Base-by-base conservation (phyloP, 2,888 invertebrate species). In the Amphimallon solstitiale region DNA sequence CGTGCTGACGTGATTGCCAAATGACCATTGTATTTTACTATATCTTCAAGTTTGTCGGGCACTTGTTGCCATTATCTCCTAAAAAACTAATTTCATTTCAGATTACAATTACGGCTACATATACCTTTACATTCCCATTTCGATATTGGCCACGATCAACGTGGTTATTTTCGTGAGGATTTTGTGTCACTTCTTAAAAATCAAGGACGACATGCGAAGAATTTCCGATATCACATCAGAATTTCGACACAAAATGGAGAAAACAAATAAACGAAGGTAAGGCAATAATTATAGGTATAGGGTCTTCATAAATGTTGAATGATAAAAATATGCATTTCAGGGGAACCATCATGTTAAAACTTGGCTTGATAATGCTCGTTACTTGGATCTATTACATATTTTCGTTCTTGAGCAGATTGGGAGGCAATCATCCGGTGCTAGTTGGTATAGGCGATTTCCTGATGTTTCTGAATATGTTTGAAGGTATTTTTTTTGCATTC, bases 311-410 rank as follows among this genome's bases (percentile, higher is more conserved):
- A 3, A 29, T 40, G n/a, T 12, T 1, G 5, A 6, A 1, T 40
- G 12, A 14, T 19, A 46, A 46, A 46, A 21, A 54, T 14, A 35
- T 52, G 2, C 12, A 4, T 56, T 56, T 56, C 14, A 56, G 56
- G 35, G 56, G 56, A 2, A 14, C 40, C 9, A 56, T 56, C 10
- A 56, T 56, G 14, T 12, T 56, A 1, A 56, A 56, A 56, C 56
- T 56, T 40, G 56, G 56, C 2, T 12, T 56, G 14, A 40, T 56
- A 21, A 56, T 56, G 56, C 14, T 19, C n/a, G 40, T 56, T 3
- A 43, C 56, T 6, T 56, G 21, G 40, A 56, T 56, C 14, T 56
- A 56, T 23, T 56, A 56, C 14, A 37, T 56, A 40, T 56, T 21
- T 12, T 19, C 40, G 9, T 56, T 23, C 12, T 12, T 56, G 12